Base-by-base conservation (phyloP, 2,797 vertebrate species). In the Emydoidea blandingii region DNA sequence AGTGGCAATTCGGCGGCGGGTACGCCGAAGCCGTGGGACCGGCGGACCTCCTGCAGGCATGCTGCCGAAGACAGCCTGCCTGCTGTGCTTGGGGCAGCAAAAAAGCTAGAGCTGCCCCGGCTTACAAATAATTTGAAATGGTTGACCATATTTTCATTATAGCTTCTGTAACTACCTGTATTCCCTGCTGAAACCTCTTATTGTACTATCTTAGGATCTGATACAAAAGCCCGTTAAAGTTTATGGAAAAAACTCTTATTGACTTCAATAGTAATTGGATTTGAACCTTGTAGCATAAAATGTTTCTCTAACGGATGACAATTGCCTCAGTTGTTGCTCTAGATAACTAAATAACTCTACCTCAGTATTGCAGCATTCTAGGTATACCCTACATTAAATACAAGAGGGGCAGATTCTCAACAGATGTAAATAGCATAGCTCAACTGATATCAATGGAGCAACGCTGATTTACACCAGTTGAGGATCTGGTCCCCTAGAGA, bases 341-440 rank as follows among this genome's bases (percentile, higher is more conserved):
- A 86, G 34, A 3, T 86, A 85, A 79, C n/a, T 72, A 41, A 72
- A 34, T 34, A 62, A 23, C 31, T 79, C 18, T 16, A 57, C 18
- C 88, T 79, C 53, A 76, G 56, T 31, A 23, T 19, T 27, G 5
- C 34, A 37, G 10, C 91, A 9, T 52, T 81, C 34, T n/a, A 79
- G 84, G 47, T 12, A 78, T 78, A 16, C 14, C 14, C 4, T 29
- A 47, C 44, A 49, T 9, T 41, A 81, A 95, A 52, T 74, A 91
- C 94, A 93, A 52, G 44, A 88, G 81, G n/a, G 47, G 82, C 53
- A 82, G 79, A 87, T 37, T 44, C 85, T 93, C 83, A 95, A 53
- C 62, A 83, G 8, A 62, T 94, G 79, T 72, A 85, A 89, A 29
- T 34, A 19, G 37, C 53, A 74, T 3, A 68, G 10, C 76, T 87